Percentiles rank a stretch among this genome's conserved stretches.
Evolutionary conservation across 92 coral and sea anemone genomes (phyloP).

Genomic region (Zoanthus gigantus): DNA sequence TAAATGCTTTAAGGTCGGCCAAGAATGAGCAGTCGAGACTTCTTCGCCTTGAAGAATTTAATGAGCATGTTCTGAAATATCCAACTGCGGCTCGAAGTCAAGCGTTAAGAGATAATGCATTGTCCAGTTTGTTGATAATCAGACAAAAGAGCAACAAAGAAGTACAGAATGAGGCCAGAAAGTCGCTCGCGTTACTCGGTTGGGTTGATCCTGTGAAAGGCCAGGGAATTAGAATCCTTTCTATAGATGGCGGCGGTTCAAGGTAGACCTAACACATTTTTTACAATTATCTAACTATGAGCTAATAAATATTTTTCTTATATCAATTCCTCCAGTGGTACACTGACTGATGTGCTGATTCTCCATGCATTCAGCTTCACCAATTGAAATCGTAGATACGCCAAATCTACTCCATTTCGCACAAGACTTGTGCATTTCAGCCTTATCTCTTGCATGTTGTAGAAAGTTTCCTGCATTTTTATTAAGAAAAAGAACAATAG

Average conservation of each 20-base stretch:
- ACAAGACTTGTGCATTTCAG: no score
- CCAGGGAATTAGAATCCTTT: constrained; percentile 82
- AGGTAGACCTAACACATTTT: constrained; percentile 56
- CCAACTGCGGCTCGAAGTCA: constrained; percentile 82
- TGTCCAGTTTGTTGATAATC: constrained; percentile 69
- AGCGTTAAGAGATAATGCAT: constrained; percentile 84
- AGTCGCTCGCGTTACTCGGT: constrained; percentile 81
- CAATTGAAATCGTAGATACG: no score
- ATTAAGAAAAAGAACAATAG: no score
- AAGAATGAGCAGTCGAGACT: constrained; percentile 86
- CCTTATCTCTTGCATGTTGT: no score
- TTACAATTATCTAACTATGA: no score
- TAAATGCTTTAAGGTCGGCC: constrained; percentile 82
- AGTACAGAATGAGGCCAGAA: constrained; percentile 81
- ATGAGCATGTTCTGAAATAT: constrained; percentile 85
- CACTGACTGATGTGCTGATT: no score
- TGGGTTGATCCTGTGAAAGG: constrained; percentile 95
- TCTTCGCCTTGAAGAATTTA: constrained; percentile 85
- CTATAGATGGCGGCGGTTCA: constrained; percentile 98
- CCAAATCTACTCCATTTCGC: no score
- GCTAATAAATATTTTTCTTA: no score
- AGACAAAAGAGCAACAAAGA: constrained; percentile 76
- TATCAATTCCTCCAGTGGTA: no score
- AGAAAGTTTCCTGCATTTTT: no score
- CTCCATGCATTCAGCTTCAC: no score